Base-by-base conservation (phyloP, 2,888 invertebrate genomes). In the Orthosia cruda region DNA sequence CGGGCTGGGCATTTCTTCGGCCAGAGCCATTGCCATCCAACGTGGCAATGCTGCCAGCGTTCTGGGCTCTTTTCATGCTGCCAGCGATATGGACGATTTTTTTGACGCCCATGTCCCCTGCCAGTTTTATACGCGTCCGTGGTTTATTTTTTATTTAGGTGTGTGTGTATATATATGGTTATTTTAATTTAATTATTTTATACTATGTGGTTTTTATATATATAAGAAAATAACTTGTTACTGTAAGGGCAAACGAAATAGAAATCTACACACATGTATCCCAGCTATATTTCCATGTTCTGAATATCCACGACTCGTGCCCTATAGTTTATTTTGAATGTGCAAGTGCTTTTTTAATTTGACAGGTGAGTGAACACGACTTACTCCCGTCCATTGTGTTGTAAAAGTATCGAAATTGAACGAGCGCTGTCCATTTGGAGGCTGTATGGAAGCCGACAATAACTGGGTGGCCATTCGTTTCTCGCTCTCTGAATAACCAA, bases 381-480 rank as follows among this genome's bases (percentile, higher is more conserved):
- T 96, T 95, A 92, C 95, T 93, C 92, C 88, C 91, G 89, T 91
- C 96, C 93, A 96, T 96, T 96, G 96, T 96, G 93, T 95, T 94
- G 94, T 93, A 91, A 96, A 95, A 96, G 96, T 96, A 96, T 96
- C 95, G 95, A 95, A 96, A 96, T 96, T 96, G 96, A 94, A 96
- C 94, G 93, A 90, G 91, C 92, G 90, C 91, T 91, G 93, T 96
- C 96, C 96, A 96, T 95, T 96, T 95, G 93, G 92, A 92, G 85
- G 86, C 91, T 93, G 91, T 94, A 93, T 93, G 92, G 90, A 89
- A 91, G 91, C 90, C 89, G 93, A 95, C 95, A 96, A 96, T 96
- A 93, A 92, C 92, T 89, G 91, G 89, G 85, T 89, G 91, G 80
- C 91, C 93, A 91, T 94, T 93, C 94, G 93, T 89, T 91, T 92